Percentiles rank a stretch among this genome's conserved stretches.
These are phyloP conservation scores for Abscondita cerata DNA, from an alignment of 2,888 invertebrate species.

Conservation along the genomic window DNA sequence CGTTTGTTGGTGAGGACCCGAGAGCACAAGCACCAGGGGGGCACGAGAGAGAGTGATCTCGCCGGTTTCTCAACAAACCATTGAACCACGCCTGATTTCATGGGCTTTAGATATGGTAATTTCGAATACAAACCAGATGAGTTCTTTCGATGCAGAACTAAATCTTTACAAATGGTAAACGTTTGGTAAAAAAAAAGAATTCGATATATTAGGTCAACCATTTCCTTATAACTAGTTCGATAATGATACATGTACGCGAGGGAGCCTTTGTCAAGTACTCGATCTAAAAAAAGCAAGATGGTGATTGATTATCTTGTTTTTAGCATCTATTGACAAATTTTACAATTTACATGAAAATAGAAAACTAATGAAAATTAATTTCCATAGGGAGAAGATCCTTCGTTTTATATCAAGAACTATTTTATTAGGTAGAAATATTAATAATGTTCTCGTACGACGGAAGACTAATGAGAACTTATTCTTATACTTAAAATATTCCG, in stretches of 20 bases:
- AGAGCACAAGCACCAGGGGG: constrained; percentile 40
- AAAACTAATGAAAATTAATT: too few relatives aligned
- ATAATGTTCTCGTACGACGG: too few relatives aligned
- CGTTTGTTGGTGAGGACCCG: constrained; percentile 33
- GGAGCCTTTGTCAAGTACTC: neutral
- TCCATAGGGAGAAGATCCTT: too few relatives aligned
- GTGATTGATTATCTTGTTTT: neutral
- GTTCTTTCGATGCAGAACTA: constrained; percentile 21
- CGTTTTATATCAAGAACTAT: too few relatives aligned
- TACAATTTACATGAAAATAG: neutral
- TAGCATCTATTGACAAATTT: neutral
- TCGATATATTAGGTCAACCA: neutral
- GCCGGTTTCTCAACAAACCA: constrained; percentile 43
- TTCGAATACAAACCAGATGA: constrained; percentile 22
- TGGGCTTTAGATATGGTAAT: constrained; percentile 34
- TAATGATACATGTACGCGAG: too few relatives aligned
- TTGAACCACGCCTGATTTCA: constrained; percentile 35
- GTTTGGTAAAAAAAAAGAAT: constrained; percentile 11
- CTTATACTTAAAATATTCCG: too few relatives aligned
- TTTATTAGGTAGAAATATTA: too few relatives aligned
- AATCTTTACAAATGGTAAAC: constrained; percentile 13
- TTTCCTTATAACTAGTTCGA: too few relatives aligned
- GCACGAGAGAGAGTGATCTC: constrained; percentile 48
- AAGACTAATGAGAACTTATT: too few relatives aligned
- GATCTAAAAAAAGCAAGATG: neutral